Base-by-base conservation (phyloP, 37 sponge, comb jelly and placozoan species). In the Petrosia ficiformis region DNA sequence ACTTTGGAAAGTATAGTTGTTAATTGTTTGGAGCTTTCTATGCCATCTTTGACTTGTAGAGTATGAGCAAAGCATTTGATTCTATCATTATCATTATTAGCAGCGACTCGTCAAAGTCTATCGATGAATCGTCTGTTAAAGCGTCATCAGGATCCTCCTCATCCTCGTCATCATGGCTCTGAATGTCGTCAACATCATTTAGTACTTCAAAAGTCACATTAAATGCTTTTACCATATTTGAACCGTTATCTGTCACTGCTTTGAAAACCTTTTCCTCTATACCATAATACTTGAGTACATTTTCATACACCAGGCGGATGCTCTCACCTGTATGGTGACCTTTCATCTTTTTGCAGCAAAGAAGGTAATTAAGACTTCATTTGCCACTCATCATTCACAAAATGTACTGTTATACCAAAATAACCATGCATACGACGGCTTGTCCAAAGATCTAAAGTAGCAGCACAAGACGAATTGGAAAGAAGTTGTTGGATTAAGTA, bases 41-140 rank as follows among this genome's bases (percentile, higher is more conserved):
- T 60, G 1, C 77, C 77, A 40, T 76, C 77, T 71, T 71, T 71
- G 4, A 71, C 44, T 41, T 71, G 72, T 29, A 71, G 44, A n/a
- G 72, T 71, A 35, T 71, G 72, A 25, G 72, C 72, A 71, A 71
- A 71, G 28, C 72, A 71, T 26, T 26, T 38, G 2, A 67, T 4
- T 67, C 69, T 29, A 24, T 67, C 69, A 2, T n/a, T n/a, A 67
- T 29, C 36, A 67, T 31, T 3, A 3, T n/a, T 2, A 39, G 6
- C 54, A 30, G 8, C 8, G 19, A 24, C 10, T 30, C 19, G 66
- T 64, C 66, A 64, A 11, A 11, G 19, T 26, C 54, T 19, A 19
- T 48, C 14, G 14, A 8, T 48, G 54, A 48, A 19, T 19, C 54
- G 14, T 48, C 39, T 33, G 26, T 29, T 43, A 28, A 2, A 43